Evolutionary conservation across 2,113 vertebrate species (phyloP), one percentile per base, ranked within the genome.

Genomic region (Rhinoderma darwinii): DNA sequence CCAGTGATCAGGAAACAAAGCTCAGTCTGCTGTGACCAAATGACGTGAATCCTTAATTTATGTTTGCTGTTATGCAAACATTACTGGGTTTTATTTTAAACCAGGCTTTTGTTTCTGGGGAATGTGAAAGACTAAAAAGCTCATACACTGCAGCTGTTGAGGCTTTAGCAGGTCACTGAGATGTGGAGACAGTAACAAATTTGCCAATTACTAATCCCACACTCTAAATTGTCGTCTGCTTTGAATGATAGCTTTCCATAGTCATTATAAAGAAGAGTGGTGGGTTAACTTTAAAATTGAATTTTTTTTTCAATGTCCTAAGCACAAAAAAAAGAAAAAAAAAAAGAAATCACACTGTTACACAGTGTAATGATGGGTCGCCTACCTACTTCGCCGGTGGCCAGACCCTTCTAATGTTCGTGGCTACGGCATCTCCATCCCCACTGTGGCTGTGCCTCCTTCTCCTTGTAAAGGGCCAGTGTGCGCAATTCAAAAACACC

Each of bases 11-110:
- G 77, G 79, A 82, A 73, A 88, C 4, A 90, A 91, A 59, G 35
- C 27, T 70, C 88, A 88, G 77, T 35, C 27, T 82, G 86, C 76
- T 79, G 77, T 68, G 0, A 0, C 84, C 88, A 90, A 79, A 73
- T 63, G 82, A 43, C 27, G 5, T 0, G 6, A 51, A 32, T 85
- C 51, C 66, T 54, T 85, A 82, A 87, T 89, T 83, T 82, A 89
- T 90, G 88, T 85, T 66, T 87, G 0, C 47, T 79, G 73, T 84
- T 88, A 84, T 79, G 79, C 89, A 90, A 91, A 90, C 88, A 82
- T 8, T 6, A 51, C 61, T 39, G 43, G 59, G 14, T 56, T 81
- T 79, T 72, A 72, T 41, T 72, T 86, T 81, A 22, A 50, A 79
- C 61, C 39, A 25, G 27, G 6, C 20, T 32, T 59, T 47, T 32